These are phyloP conservation scores for Balaeniceps rex DNA, from an alignment of 2,113 vertebrate genomes.

Conservation along the genomic window DNA sequence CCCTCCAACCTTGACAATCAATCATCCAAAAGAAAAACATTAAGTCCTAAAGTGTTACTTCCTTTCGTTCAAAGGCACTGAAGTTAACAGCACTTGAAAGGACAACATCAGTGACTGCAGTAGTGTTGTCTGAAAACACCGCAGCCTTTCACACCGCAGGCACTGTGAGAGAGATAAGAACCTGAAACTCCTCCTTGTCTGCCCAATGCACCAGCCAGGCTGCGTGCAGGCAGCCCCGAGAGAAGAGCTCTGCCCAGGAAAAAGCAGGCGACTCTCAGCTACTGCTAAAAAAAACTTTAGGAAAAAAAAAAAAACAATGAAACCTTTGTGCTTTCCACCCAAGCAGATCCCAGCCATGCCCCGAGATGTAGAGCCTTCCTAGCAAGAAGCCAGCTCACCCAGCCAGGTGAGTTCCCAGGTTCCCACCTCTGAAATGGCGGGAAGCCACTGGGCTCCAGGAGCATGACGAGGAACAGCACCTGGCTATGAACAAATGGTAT, in stretches of 20 bases:
- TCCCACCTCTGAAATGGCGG: not conserved
- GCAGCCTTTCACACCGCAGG: not conserved
- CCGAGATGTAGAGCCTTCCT: not conserved
- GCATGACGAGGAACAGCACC: not conserved
- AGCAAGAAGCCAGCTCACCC: not conserved
- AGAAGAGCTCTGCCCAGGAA: not conserved
- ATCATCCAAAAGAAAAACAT: not conserved
- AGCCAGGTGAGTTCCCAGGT: not conserved
- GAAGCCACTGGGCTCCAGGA: not conserved
- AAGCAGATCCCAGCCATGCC: not conserved
- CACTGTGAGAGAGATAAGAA: not conserved
- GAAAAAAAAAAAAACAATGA: not conserved
- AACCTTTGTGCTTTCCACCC: not conserved
- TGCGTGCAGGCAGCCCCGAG: not conserved
- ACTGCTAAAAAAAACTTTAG: not conserved
- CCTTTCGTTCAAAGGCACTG: not conserved
- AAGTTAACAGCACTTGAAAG: not conserved
- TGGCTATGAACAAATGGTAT: fast-evolving
- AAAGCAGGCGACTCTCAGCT: not conserved
- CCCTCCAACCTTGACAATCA: not conserved
- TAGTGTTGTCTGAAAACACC: not conserved
- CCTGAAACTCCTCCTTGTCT: not conserved
- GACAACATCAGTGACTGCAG: not conserved
- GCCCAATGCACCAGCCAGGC: not conserved
- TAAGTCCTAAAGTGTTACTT: not conserved